Base-by-base conservation (phyloP, 2,113 vertebrate genomes). In the Cyphomyrus plagiostoma region DNA sequence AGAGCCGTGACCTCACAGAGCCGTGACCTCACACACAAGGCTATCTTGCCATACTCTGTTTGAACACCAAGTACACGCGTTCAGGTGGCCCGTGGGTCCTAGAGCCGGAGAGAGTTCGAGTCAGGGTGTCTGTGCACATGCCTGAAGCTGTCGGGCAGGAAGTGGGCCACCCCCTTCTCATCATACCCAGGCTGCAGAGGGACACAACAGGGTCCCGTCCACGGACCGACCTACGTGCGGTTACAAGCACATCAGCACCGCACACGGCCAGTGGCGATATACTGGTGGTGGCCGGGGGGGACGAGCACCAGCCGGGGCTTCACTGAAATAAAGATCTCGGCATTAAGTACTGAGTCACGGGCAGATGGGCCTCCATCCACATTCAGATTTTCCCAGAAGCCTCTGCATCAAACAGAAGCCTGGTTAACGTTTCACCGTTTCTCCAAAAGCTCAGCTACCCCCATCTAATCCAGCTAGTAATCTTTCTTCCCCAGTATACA, bases 191-290 rank as follows among this genome's bases (percentile, higher is more conserved):
- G 89, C 89, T 53, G 30, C 62, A 4, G 21, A 4, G 48, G 87
- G 70, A 74, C 85, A 52, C 23, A 39, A 45, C 23, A 2, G 88
- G 83, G 90, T 89, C 89, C 91, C 91, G 91, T 88, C 92, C 62
- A 3, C 94, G 89, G 42, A 77, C 91, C 92, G 90, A 92, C 92
- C 92, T 45, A 49, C 91, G 92, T 92, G 92, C 89, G 90, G 90
- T 92, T 94, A 93, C 92, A 90, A 92, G 92, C 93, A 50, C 92
- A 90, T 92, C 92, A 93, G 92, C 92, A 92, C 90, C 92, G 93
- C 90, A 92, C 91, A 90, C 90, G 91, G 92, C 50, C 10, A 17
- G 80, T 82, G 26, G 56, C 30, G 11, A 2, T 66, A 26, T 3
- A 7, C 62, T 30, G 66, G 35, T 1, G 21, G 45, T 17, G 39